phyloP scores from a whole-genome alignment of 2,797 vertebrate genomes.

The Naso thynnoides region DNA sequence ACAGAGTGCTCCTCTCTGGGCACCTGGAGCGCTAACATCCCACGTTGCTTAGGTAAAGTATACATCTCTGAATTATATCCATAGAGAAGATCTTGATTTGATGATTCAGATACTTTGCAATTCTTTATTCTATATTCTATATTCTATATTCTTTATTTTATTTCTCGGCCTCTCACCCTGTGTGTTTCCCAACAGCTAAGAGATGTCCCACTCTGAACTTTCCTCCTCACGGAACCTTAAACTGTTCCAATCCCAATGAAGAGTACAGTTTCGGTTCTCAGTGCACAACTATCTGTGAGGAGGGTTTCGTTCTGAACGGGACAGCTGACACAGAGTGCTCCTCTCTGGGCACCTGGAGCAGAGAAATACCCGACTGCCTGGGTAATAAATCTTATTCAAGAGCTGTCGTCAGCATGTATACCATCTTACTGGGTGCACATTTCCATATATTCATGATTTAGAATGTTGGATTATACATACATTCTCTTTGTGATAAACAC shows the following conservation, averaged over 20 bases:
- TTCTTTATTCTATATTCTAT: too few relatives aligned
- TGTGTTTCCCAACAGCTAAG: conserved; percentile 17
- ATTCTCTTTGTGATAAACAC: neutral
- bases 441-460: neutral
- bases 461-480: neutral
- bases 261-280: conserved; percentile 66
- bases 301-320: conserved; percentile 63
- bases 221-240: conserved; percentile 1
- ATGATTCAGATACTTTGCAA: neutral
- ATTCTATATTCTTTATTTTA: neutral
- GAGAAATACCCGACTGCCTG: conserved; percentile 31
- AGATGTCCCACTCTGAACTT: conserved; percentile 23
- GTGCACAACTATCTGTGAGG: conserved; percentile 64
- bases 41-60: neutral
- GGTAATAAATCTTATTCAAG: conserved; percentile 46
- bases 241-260: conserved; percentile 55
- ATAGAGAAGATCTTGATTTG: neutral
- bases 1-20: conserved; percentile 57
- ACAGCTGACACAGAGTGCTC: conserved; percentile 44
- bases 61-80: neutral
- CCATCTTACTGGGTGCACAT: neutral
- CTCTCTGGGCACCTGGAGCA: conserved; percentile 60
- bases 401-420: neutral
- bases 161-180: neutral
- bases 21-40: conserved; percentile 41